Evolutionary conservation across 2,888 invertebrate species (phyloP), one percentile per base, ranked within the genome.

Genomic region (Leptinotarsa peninsularis): DNA sequence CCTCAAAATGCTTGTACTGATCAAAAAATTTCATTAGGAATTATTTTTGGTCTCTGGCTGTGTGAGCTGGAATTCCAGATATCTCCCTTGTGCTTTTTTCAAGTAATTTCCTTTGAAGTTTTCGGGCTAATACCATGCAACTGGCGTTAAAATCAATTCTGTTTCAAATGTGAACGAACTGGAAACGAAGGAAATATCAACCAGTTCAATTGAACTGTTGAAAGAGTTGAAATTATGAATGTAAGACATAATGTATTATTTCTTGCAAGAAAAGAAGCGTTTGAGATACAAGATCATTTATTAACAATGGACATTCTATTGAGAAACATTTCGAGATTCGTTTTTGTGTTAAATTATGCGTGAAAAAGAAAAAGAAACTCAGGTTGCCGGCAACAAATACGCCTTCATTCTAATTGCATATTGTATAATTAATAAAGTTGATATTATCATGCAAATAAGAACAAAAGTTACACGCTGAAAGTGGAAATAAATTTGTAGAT

Each of bases 371-470:
- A 75, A 75, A 72, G 72, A 72, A 33, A 7, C 27, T 72, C 72
- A 66, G 75, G 75, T 72, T 75, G 52, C 72, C 52, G 72, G 63
- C 72, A 43, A 66, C 56, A 68, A 49, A 75, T 27, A 68, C 73
- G 66, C 76, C 75, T 78, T 73, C 66, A 75, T 76, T 72, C 71
- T 76, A 76, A 78, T 80, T 78, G 75, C 71, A 74, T 77, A 76
- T 74, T 72, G 73, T 79, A 74, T 79, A 78, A 78, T 80, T 76
- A 76, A 80, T 76, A 72, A 75, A 72, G 74, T 79, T 76, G 76
- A 77, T 77, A 68, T 79, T 77, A 80, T 80, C 80, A 76, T 80
- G 78, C 73, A 78, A 80, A 80, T 78, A 50, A 73, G 74, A 66
- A 71, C 68, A 71, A 72, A 69, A 75, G 69, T 66, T 72, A 75